Evolutionary conservation across 1,140 invertebrate species (phyloP), one percentile per base, ranked within the genome.

Genomic region (Drosophila dunni): DNA sequence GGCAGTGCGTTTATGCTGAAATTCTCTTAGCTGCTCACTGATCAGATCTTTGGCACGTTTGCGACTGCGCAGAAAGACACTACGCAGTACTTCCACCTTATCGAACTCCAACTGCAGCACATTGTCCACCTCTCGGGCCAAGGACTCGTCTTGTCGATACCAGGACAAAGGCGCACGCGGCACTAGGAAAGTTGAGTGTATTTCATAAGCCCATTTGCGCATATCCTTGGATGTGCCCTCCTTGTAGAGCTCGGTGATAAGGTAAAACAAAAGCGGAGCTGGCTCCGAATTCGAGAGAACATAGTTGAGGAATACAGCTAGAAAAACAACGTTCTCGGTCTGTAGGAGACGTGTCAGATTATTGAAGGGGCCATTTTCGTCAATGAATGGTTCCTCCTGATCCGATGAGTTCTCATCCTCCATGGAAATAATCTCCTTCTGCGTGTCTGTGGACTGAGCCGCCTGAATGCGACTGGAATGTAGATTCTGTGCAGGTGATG

Each of bases 151-250:
- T 46, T 97, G 96, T 76, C 96, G 96, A 70, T 94, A 96, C 65
- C 98, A 93, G 83, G 96, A 95, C 78, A 98, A 92, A 48, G 97
- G 97, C 78, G 98, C 97, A 86, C 96, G 95, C 82, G 97, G 97
- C 81, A 98, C 96, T 65, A 99, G 94, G 94, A 99, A 99, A 86
- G 97, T 98, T 61, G 98, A 99, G 93, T 98, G 97, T 86, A 99
- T 98, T 94, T 99, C 98, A 93, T 99, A 99, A 33, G 98, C 98
- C 98, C 98, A 99, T 92, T 98, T 97, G 62, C 96, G 95, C 95
- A 99, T 94, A 90, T 98, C 97, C 93, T 98, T 98, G 38, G 94
- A 94, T 83, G 95, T 97, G 34, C 96, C 96, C 91, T 97, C 95
- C 90, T 97, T 96, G 92, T 97, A 98, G 36, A 96, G 93, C 91